phyloP scores from a whole-genome alignment of 2,797 vertebrate genomes.

The Diglossa cyanea region DNA sequence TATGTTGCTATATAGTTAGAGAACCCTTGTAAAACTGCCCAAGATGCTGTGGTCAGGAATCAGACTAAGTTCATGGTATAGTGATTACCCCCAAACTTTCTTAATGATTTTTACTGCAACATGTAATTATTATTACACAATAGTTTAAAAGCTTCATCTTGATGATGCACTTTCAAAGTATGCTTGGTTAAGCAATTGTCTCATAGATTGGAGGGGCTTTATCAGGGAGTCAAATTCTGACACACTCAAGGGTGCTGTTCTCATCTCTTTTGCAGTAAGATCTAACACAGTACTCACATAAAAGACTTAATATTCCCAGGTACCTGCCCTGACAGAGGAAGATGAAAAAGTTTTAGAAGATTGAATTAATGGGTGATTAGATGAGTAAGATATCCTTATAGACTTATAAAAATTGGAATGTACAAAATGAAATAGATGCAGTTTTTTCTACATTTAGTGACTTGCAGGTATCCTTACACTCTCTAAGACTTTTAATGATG shows the following conservation, averaged over 20 bases:
- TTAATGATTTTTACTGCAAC: constrained; percentile 48
- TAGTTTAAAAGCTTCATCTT: neutral
- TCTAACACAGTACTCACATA: neutral
- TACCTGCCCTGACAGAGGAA: neutral
- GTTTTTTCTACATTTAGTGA: neutral
- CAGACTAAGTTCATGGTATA: neutral
- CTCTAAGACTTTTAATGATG: neutral
- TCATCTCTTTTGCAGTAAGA: neutral
- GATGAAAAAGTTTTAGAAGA: neutral
- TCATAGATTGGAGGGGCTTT: constrained; percentile 13
- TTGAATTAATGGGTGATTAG: neutral
- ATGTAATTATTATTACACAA: constrained; percentile 57
- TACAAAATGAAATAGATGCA: neutral
- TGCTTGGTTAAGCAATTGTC: constrained; percentile 26
- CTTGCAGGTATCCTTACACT: neutral
- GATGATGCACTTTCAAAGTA: constrained; percentile 24
- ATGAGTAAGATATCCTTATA: neutral
- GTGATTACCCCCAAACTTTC: constrained; percentile 37
- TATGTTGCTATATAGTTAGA: neutral
- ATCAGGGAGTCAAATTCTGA: neutral
- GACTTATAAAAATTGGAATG: neutral
- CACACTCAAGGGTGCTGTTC: neutral
- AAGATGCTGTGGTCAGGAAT: neutral
- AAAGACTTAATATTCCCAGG: neutral
- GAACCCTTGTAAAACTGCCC: neutral